These are phyloP conservation scores for Perithous albicinctus DNA, from an alignment of 2,888 invertebrate genomes.

Conservation along the genomic window DNA sequence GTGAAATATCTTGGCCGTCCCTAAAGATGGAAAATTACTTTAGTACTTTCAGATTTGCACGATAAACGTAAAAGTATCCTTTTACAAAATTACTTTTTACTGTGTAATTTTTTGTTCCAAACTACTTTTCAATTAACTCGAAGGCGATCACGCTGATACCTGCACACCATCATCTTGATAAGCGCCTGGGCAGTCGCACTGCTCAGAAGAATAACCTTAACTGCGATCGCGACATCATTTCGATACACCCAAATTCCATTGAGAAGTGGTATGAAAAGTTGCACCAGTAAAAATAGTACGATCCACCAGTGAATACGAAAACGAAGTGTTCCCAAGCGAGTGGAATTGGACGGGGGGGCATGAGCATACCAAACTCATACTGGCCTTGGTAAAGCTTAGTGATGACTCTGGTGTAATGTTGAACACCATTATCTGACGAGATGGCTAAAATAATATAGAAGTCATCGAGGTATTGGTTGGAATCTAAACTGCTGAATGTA, in stretches of 20 bases:
- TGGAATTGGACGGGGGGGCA: slow-evolving; percentile 71
- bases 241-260: slow-evolving; percentile 70
- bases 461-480: background rate
- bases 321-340: slow-evolving; percentile 48
- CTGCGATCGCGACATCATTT: slow-evolving; percentile 65
- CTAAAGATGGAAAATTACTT: background rate
- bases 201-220: slow-evolving; percentile 73
- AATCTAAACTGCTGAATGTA: background rate
- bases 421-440: slow-evolving; percentile 29
- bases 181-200: slow-evolving; percentile 71
- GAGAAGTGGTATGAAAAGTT: slow-evolving; percentile 70
- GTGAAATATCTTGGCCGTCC: no score
- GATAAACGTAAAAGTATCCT: background rate
- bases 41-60: background rate
- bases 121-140: slow-evolving; percentile 64
- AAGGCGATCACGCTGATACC: slow-evolving; percentile 65
- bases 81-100: background rate
- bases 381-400: slow-evolving; percentile 56
- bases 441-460: background rate
- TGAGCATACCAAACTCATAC: slow-evolving; percentile 65
- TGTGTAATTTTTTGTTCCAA: background rate
- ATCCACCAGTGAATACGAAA: slow-evolving; percentile 72
- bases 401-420: slow-evolving; percentile 53
- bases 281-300: slow-evolving; percentile 61
- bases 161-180: slow-evolving; percentile 72